Conservation (phyloP, 2,113 vertebrate species). For the Vulpes vulpes region DNA sequence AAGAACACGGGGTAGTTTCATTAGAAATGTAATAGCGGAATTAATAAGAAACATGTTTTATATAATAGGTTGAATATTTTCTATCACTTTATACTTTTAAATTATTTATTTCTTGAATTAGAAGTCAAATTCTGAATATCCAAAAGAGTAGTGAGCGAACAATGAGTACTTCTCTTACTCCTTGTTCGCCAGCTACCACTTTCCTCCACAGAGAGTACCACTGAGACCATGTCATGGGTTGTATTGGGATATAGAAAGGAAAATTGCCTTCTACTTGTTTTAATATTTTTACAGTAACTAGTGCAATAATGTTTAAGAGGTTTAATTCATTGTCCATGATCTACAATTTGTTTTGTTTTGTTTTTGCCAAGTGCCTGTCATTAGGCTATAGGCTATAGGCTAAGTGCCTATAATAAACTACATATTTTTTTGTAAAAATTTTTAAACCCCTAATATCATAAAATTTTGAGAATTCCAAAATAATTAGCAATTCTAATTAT, state of each 20-base stretch:
- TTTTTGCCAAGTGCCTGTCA: slow-evolving; percentile 68
- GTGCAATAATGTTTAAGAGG: not conserved
- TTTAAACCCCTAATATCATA: slow-evolving; percentile 58
- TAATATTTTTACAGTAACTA: not conserved
- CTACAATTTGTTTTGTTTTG: slow-evolving; percentile 47
- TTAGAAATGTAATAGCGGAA: not conserved
- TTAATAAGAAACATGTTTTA: not conserved
- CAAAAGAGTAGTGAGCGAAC: not conserved
- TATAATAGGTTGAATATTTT: not conserved
- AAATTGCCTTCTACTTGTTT: not conserved
- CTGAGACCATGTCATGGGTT: not conserved
- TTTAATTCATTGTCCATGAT: slow-evolving; percentile 61
- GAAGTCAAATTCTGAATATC: not conserved
- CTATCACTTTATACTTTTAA: slow-evolving; percentile 9
- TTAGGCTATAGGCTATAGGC: not conserved
- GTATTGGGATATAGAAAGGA: not conserved
- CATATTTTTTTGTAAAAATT: slow-evolving; percentile 60
- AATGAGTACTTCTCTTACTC: not conserved
- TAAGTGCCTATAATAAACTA: slow-evolving; percentile 67
- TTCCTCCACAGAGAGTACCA: not conserved
- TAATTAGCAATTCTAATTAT: not conserved
- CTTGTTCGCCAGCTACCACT: not conserved
- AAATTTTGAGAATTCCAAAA: slow-evolving; percentile 59
- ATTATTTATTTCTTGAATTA: not conserved
- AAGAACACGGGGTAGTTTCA: not conserved